phyloP scores from a whole-genome alignment of 2,113 vertebrate species.

The Nycticebus coucang region DNA sequence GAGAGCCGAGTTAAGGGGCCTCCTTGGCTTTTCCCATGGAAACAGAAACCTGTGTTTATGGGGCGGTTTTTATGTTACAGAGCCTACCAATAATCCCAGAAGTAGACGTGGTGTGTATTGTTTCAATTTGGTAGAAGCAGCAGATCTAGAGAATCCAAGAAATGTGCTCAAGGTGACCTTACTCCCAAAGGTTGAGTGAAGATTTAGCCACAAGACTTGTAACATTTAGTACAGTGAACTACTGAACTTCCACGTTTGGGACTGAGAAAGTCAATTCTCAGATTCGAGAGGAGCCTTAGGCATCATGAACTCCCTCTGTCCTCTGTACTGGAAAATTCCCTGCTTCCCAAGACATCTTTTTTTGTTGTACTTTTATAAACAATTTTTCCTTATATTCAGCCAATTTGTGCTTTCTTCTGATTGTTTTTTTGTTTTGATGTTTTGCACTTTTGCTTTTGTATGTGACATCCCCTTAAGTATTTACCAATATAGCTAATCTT shows the following conservation, averaged over 20 bases:
- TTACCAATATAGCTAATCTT: background rate
- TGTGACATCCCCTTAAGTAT: background rate
- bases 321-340: background rate
- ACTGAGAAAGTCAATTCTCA: background rate
- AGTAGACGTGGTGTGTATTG: background rate
- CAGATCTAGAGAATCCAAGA: background rate
- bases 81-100: background rate
- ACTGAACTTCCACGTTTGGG: background rate
- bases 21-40: background rate
- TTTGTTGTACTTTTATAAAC: conserved; percentile 13
- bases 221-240: background rate
- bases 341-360: background rate
- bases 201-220: background rate
- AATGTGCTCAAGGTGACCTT: background rate
- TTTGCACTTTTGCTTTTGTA: background rate
- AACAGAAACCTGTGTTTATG: background rate
- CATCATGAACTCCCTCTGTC: background rate
- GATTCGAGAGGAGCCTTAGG: background rate
- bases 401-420: background rate
- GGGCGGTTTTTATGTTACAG: background rate
- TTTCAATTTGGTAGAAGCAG: background rate
- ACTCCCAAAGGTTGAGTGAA: background rate
- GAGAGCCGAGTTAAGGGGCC: background rate
- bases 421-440: background rate
- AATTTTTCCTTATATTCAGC: background rate